Evolutionary conservation across 2,797 vertebrate genomes (phyloP).

Genomic region (Tangara arthus): DNA sequence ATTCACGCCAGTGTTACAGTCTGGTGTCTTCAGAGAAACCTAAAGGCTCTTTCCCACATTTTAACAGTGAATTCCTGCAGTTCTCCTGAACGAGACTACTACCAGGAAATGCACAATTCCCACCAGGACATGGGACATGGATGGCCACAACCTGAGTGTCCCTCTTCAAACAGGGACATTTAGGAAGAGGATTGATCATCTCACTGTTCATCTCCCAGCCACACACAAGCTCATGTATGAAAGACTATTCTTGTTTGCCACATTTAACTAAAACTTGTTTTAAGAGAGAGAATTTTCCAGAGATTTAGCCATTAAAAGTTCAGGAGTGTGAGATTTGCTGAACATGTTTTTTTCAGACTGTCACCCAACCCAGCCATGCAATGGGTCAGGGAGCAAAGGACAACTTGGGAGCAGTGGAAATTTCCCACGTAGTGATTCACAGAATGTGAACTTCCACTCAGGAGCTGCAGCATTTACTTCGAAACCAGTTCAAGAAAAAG

Average conservation of each 20-base stretch:
- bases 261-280: background rate
- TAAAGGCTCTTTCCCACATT: background rate
- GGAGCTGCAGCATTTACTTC: background rate
- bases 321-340: background rate
- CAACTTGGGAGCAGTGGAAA: background rate
- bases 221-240: background rate
- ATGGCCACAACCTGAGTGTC: background rate
- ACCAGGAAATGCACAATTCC: background rate
- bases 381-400: background rate
- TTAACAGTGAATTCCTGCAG: background rate
- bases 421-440: background rate
- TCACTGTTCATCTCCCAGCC: background rate
- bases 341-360: background rate
- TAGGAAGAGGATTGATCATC: background rate
- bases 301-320: background rate
- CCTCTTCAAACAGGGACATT: background rate
- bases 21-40: background rate
- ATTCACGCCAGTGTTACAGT: background rate
- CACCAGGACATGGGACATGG: background rate
- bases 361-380: background rate
- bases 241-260: background rate
- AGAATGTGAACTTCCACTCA: background rate
- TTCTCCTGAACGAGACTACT: background rate
- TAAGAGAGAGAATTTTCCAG: background rate
- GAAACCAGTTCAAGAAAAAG: background rate